Percentiles rank a stretch among this genome's conserved stretches.
Conservation (phyloP, 2,888 invertebrate species). For the Thera obeliscata region DNA sequence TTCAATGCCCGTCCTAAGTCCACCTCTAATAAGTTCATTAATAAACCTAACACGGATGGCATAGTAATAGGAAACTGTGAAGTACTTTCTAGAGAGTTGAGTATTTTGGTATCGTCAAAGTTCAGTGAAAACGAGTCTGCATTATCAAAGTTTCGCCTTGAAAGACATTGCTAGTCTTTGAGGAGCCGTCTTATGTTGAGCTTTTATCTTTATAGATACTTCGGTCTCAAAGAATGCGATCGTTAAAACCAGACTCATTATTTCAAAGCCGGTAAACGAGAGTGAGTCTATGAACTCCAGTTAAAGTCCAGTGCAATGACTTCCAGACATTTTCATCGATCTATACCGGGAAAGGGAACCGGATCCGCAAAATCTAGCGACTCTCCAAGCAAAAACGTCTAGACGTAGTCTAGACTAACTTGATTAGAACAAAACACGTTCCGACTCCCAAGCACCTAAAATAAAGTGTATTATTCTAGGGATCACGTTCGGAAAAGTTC, state of each 20-base stretch:
- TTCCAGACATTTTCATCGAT: constrained; percentile 50
- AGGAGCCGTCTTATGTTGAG: no score
- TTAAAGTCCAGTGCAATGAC: constrained; percentile 4
- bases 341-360: constrained; percentile 37
- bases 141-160: no score
- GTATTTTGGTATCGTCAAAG: no score
- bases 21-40: no score
- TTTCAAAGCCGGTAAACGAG: constrained; percentile 1
- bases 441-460: constrained; percentile 32
- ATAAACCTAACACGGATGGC: no score
- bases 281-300: constrained; percentile 7
- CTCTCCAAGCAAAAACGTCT: constrained; percentile 57
- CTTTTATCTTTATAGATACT: no score
- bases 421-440: constrained; percentile 53
- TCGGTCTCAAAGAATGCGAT: background rate
- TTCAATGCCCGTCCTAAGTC: no score
- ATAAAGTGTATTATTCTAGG: constrained; percentile 5
- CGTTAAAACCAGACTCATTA: background rate
- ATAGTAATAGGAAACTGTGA: no score
- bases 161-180: no score
- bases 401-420: constrained; percentile 76
- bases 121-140: no score
- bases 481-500: constrained; percentile 23
- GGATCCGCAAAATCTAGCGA: constrained; percentile 46
- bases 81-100: no score